A percentile compares a stretch with the other conserved stretches of the same genome.
phyloP scores from a whole-genome alignment of 2,113 vertebrate genomes.

The Pseudolaguvia tuberculata region DNA sequence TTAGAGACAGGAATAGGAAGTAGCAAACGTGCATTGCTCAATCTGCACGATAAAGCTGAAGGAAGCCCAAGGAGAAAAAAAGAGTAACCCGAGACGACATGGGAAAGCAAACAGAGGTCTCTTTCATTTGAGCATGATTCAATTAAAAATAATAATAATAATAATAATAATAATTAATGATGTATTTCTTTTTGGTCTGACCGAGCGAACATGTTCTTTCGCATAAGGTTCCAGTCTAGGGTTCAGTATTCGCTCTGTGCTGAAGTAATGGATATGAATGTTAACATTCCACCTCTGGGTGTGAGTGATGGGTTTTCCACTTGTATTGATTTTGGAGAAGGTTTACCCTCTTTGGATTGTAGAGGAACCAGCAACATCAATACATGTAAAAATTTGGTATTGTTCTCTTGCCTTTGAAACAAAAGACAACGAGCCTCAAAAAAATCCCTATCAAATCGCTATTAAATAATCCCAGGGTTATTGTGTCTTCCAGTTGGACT shows the following conservation, averaged over 20 bases:
- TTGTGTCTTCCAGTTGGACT: too few species aligned
- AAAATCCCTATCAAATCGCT: too few species aligned
- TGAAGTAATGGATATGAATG: not conserved
- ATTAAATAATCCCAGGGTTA: too few species aligned
- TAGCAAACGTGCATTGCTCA: not conserved
- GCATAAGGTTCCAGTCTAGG: not conserved
- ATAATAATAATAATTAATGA: too few species aligned
- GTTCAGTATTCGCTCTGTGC: not conserved
- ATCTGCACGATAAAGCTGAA: not conserved
- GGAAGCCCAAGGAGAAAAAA: conserved; percentile 8
- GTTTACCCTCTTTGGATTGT: conserved; percentile 12
- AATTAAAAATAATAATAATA: too few species aligned
- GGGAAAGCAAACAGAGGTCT: not conserved
- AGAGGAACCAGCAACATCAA: not conserved
- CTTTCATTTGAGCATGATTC: conserved; percentile 5
- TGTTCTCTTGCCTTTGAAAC: too few species aligned
- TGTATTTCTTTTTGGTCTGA: not conserved
- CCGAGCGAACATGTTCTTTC: not conserved
- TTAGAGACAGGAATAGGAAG: conserved; percentile 35
- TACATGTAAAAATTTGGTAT: conserved; percentile 3
- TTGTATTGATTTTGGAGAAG: conserved; percentile 8
- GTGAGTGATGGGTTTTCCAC: conserved; percentile 3
- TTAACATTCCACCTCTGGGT: not conserved
- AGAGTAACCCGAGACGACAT: not conserved
- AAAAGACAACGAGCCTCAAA: too few species aligned